Base-by-base conservation (phyloP, 2,888 invertebrate species). In the Ceramica pisi region DNA sequence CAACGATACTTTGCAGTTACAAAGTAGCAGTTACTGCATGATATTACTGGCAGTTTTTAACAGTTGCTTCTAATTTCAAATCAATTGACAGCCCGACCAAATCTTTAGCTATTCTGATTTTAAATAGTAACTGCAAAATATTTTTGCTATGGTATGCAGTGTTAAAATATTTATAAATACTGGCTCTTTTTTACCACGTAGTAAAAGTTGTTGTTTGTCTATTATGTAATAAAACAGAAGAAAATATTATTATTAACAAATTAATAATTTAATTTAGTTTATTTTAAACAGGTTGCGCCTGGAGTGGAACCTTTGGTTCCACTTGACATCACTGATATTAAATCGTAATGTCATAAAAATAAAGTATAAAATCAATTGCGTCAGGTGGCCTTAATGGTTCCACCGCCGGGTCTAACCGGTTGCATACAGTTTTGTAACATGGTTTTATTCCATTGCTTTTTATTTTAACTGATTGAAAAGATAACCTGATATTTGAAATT, bases 131-230 rank as follows among this genome's bases (percentile, higher is more conserved):
- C 56, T 81, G 79, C 62, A 69, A 44, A 63, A 68, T 82, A 61
- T 68, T 56, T 53, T 64, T 50, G 8, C 23, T 21, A 10, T 41
- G 63, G 6, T 67, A 19, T 44, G 16, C 64, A 71, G 26, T 62
- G 83, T 80, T 82, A 44, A 70, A 62, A 71, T 75, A 75, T 83
- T 66, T 82, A 80, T 80, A 57, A 71, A 79, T 55, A 68, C 63
- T 35, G 80, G 21, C 66, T 23, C 60, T 56, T 70, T 73, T 64
- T 80, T 68, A 46, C n/a, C n/a, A n/a, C 44, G 35, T 73, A 73
- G 51, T 65, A 73, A 23, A 50, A 26, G 1, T 16, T 64, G 23
- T 10, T 65, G 51, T 19, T 26, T 46, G n/a, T 67, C 46, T 53
- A 21, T 63, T 61, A 53, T 53, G 57, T 63, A 35, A 67, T 63